phyloP scores from a whole-genome alignment of 2,113 vertebrate genomes.

The Eulacestoma nigropectus region DNA sequence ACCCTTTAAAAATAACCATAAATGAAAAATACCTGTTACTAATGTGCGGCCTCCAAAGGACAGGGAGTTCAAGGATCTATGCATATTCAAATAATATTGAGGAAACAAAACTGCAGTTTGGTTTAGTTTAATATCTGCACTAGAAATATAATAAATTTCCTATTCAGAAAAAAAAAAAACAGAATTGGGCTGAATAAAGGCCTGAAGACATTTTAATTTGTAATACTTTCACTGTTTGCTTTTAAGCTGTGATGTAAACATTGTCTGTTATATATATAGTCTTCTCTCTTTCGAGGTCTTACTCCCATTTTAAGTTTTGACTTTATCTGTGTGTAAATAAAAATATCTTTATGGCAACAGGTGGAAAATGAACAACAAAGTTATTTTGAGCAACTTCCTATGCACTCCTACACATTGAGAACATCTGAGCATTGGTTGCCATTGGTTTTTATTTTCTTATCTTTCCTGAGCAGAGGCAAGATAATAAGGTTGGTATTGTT shows the following conservation, averaged over 20 bases:
- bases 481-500: not conserved
- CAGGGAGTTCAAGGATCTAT: not conserved
- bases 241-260: not conserved
- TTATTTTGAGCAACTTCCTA: not conserved
- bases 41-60: not conserved
- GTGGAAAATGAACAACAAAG: not conserved
- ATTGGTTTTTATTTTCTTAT: not conserved
- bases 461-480: not conserved
- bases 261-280: not conserved
- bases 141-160: not conserved
- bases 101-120: not conserved
- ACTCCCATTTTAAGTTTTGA: not conserved
- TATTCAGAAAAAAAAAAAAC: not conserved
- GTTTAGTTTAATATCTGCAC: not conserved
- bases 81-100: not conserved
- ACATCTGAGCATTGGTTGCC: rapidly evolving
- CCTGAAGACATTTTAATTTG: not conserved
- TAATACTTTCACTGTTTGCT: not conserved
- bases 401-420: not conserved
- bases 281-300: not conserved
- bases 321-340: not conserved
- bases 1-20: not conserved
- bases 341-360: not conserved
- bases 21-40: not conserved
- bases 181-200: not conserved